Conservation (phyloP, 2,888 invertebrate genomes). For the Phragmatobia fuliginosa region DNA sequence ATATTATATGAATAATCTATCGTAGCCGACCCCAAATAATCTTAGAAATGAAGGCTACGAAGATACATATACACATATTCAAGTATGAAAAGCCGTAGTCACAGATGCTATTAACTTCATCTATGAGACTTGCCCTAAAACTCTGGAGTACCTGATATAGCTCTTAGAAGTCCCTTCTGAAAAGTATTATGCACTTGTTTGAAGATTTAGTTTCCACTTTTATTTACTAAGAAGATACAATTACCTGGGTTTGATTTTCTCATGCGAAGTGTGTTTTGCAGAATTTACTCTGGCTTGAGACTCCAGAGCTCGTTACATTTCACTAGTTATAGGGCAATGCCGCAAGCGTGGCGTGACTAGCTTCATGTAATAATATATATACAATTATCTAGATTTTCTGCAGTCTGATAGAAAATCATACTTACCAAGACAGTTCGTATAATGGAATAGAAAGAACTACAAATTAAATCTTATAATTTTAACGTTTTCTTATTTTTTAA, state of each 20-base stretch:
- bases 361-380: background rate
- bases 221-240: background rate
- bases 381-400: background rate
- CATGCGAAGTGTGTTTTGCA: background rate
- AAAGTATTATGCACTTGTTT: background rate
- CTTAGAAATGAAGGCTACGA: no score
- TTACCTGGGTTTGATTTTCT: background rate
- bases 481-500: no score
- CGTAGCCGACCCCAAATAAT: no score
- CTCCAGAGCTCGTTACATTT: background rate
- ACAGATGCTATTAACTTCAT: no score
- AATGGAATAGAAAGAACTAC: background rate
- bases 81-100: no score
- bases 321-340: background rate
- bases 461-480: background rate
- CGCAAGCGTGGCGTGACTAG: background rate
- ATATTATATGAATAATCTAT: no score
- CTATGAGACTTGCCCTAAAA: no score
- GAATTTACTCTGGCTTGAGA: background rate
- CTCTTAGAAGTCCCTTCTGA: no score
- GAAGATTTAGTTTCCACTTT: background rate
- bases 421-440: background rate
- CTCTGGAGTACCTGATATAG: no score
- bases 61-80: no score
- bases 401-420: background rate